A percentile compares a stretch with the other conserved stretches of the same genome.
phyloP scores from a whole-genome alignment of 2,113 vertebrate genomes.

The Melanerpes formicivorus region DNA sequence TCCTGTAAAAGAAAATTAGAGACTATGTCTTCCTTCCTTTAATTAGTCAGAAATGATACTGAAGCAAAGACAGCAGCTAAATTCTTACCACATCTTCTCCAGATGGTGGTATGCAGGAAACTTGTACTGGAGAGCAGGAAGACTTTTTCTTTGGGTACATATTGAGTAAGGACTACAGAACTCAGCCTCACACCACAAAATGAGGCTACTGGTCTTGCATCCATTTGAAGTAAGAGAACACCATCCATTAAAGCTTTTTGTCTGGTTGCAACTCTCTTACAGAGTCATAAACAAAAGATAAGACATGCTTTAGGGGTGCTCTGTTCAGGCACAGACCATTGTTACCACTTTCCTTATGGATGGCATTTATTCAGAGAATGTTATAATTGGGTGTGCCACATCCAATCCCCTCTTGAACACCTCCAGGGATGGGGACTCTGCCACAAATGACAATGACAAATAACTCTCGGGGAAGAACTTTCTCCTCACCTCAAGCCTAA shows the following conservation, averaged over 20 bases:
- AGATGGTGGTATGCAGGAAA: conserved; percentile 46
- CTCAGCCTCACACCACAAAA: not conserved
- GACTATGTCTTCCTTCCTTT: conserved; percentile 57
- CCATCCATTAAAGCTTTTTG: not conserved
- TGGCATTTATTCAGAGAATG: not conserved
- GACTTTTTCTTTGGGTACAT: not conserved
- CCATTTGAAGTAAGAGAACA: not conserved
- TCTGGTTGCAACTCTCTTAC: not conserved
- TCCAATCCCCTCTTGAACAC: too few relatives aligned
- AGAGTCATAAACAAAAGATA: not conserved
- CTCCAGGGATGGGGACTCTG: too few relatives aligned
- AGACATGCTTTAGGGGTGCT: not conserved
- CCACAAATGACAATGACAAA: too few relatives aligned
- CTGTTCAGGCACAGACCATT: not conserved
- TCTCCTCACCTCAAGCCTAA: too few relatives aligned
- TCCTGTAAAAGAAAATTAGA: conserved; percentile 32
- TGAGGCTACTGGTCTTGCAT: not conserved
- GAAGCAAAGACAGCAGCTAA: conserved; percentile 15
- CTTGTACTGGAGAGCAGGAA: not conserved
- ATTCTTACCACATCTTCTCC: conserved; percentile 1
- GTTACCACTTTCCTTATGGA: not conserved
- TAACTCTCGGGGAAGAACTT: too few relatives aligned
- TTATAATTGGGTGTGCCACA: not conserved
- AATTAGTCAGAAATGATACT: conserved; percentile 27
- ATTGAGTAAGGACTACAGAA: not conserved